phyloP scores from a whole-genome alignment of 2,888 invertebrate genomes.

The Chrysolina americana region DNA sequence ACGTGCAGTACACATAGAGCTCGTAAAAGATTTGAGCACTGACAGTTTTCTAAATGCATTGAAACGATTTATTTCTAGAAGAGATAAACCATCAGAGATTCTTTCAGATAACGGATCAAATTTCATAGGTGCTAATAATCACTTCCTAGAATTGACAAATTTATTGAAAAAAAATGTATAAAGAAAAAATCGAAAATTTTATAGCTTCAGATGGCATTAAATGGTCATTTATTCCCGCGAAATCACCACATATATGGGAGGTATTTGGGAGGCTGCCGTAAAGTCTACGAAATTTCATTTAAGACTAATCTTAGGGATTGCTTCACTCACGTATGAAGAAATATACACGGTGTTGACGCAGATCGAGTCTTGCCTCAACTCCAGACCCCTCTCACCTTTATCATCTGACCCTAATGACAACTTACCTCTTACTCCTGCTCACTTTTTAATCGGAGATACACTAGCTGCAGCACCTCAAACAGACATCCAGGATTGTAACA shows the following conservation, averaged over 20 bases:
- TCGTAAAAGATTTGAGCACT: constrained; percentile 27
- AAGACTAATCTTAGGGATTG: constrained; percentile 50
- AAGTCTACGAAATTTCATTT: constrained; percentile 57
- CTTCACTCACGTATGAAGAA: constrained; percentile 57
- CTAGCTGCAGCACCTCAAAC: constrained; percentile 40
- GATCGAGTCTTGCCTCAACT: constrained; percentile 52
- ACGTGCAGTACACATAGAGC: constrained; percentile 20
- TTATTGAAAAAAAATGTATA: too few relatives aligned
- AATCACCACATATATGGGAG: constrained; percentile 58
- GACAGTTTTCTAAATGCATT: constrained; percentile 29
- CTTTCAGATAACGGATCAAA: constrained; percentile 25
- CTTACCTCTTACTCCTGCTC: constrained; percentile 52
- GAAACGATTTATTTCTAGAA: constrained; percentile 29
- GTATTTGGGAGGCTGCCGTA: constrained; percentile 60
- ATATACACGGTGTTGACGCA: constrained; percentile 53
- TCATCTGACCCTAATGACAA: constrained; percentile 56
- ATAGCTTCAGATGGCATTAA: constrained; percentile 7
- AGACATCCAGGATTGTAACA: constrained; percentile 40
- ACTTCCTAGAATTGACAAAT: constrained; percentile 23
- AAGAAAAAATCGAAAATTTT: constrained; percentile 17
- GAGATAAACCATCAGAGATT: constrained; percentile 30
- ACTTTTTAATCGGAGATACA: too few relatives aligned
- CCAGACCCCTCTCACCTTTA: constrained; percentile 56
- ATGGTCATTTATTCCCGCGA: constrained; percentile 55
- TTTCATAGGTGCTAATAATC: constrained; percentile 32